These are phyloP conservation scores for Spodoptera litura DNA, from an alignment of 1,140 invertebrate genomes.

Conservation along the genomic window DNA sequence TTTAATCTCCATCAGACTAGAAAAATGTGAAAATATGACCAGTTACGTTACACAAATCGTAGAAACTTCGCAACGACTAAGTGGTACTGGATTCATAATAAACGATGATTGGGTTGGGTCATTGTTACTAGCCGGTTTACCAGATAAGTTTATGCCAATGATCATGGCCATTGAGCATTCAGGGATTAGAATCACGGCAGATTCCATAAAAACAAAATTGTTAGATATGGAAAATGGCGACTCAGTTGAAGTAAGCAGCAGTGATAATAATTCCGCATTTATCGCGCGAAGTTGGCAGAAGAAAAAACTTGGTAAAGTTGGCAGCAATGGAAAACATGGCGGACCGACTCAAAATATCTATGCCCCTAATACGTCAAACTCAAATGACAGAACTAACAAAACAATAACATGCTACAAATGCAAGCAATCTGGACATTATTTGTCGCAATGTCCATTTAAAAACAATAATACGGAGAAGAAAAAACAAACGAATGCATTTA, in stretches of 20 bases:
- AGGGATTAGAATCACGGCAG: not conserved
- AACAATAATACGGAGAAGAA: slow-evolving; percentile 33
- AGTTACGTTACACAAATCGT: too few species aligned
- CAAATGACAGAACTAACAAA: slow-evolving; percentile 30
- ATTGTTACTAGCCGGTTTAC: slow-evolving; percentile 66
- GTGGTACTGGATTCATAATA: slow-evolving; percentile 54
- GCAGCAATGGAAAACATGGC: too few species aligned
- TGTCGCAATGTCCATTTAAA: slow-evolving; percentile 31
- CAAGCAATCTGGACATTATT: slow-evolving; percentile 36
- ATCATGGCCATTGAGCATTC: slow-evolving; percentile 48
- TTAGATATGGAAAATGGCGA: slow-evolving; percentile 35
- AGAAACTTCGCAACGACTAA: slow-evolving; percentile 43
- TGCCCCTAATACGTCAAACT: too few species aligned
- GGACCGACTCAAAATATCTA: too few species aligned
- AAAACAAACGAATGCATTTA: slow-evolving; percentile 52
- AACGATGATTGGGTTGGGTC: slow-evolving; percentile 64
- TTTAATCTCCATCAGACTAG: too few species aligned
- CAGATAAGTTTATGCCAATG: slow-evolving; percentile 66
- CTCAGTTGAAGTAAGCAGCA: not conserved
- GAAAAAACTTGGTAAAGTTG: not conserved
- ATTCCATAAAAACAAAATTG: slow-evolving; percentile 54
- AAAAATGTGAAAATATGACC: too few species aligned
- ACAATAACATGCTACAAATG: slow-evolving; percentile 42
- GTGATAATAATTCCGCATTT: not conserved
- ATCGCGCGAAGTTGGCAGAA: not conserved